Percentiles rank a stretch among this genome's conserved stretches.
These are phyloP conservation scores for Allobates femoralis DNA, from an alignment of 2,797 vertebrate genomes.

Conservation along the genomic window DNA sequence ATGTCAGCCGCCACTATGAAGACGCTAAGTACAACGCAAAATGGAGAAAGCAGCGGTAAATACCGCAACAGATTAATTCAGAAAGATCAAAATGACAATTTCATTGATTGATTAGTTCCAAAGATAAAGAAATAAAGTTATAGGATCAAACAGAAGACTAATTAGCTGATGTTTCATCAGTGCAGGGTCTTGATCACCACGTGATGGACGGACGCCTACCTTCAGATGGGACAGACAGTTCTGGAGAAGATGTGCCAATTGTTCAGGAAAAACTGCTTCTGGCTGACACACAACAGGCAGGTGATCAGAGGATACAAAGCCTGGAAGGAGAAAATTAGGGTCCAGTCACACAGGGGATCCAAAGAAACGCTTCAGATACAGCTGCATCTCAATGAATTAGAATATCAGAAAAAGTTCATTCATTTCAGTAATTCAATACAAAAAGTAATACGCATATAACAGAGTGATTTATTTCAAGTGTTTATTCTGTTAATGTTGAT, in stretches of 20 bases:
- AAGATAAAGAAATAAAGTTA: not conserved
- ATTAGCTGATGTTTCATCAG: not conserved
- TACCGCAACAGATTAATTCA: not conserved
- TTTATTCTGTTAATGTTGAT: no score
- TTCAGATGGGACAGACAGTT: slow-evolving; percentile 99
- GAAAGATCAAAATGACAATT: not conserved
- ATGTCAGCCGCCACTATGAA: not conserved
- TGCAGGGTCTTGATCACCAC: not conserved
- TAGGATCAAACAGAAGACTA: not conserved
- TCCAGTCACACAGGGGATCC: no score
- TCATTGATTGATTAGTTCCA: not conserved
- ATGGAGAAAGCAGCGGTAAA: not conserved
- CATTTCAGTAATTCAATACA: no score
- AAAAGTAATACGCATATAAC: no score
- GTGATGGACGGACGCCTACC: slow-evolving; percentile 77
- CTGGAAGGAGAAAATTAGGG: slow-evolving; percentile 73
- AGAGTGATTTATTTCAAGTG: no score
- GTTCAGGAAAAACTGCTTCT: slow-evolving; percentile 99
- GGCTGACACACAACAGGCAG: slow-evolving; percentile 98
- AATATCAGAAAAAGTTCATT: no score
- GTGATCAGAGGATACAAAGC: slow-evolving; percentile 98
- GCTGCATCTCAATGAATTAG: no score
- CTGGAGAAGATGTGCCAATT: slow-evolving; percentile 99
- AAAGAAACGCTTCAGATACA: no score
- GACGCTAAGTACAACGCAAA: not conserved